phyloP scores from a whole-genome alignment of 35 echinoderm and acorn worm species.

The Anneissia japonica region DNA sequence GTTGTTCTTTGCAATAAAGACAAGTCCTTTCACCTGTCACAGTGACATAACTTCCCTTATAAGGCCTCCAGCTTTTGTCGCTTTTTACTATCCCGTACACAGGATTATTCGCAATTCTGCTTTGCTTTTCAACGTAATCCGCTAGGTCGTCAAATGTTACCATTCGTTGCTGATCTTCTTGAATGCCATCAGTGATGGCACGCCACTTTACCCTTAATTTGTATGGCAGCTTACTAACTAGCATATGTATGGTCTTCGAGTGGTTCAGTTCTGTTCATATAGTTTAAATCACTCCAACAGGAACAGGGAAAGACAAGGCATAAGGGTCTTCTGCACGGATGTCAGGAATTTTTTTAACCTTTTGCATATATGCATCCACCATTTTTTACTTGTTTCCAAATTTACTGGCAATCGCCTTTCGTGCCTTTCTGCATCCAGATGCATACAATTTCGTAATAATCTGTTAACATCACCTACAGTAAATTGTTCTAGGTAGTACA shows the following conservation, averaged over 20 bases:
- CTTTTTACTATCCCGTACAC: not conserved
- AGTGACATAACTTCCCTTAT: no score
- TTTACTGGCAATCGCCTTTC: not conserved
- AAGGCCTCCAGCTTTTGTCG: not conserved
- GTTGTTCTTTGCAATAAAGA: not conserved
- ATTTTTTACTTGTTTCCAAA: constrained; percentile 14
- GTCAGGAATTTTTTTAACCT: not conserved
- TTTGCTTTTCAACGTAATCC: constrained; percentile 1
- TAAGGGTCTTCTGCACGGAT: not conserved
- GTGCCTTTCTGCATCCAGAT: not conserved
- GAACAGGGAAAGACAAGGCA: constrained; percentile 1
- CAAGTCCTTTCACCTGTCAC: not conserved
- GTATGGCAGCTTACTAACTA: constrained; percentile 16
- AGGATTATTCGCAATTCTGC: constrained; percentile 2
- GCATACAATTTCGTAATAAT: not conserved
- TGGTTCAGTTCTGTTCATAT: not conserved
- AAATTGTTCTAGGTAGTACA: constrained; percentile 19
- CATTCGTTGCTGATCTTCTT: not conserved
- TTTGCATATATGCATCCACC: not conserved
- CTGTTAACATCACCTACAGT: constrained; percentile 5
- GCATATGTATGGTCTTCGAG: constrained; percentile 5
- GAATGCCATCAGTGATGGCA: not conserved
- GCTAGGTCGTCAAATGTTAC: constrained; percentile 14
- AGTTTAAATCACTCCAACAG: constrained; percentile 7
- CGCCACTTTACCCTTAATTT: constrained; percentile 9